Evolutionary conservation across 1,140 invertebrate genomes (phyloP), one percentile per base, ranked within the genome.

Genomic region (Pseudachorutes palmiensis): DNA sequence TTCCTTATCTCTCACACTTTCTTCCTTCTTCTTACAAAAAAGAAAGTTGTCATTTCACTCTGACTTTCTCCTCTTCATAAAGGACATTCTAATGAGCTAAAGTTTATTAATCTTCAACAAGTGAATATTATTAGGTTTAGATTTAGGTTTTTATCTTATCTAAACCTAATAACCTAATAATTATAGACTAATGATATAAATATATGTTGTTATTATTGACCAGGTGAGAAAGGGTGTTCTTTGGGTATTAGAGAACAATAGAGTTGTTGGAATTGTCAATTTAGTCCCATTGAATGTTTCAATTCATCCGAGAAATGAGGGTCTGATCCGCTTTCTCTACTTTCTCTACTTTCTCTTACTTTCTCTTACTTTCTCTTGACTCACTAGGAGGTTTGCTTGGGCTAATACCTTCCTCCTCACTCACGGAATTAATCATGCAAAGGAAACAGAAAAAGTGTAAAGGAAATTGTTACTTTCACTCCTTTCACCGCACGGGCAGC

Each of bases 301-400:
- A 55, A 55, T 55, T 55, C 14, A 55, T 14, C 14, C 51, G 51
- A 55, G 51, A 55, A 55, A 55, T 55, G 51, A 55, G 51, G 51
- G 51, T 26, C 51, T 55, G 51, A 55, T 55, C 51, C 24, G 36
- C 36, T 19, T 45, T 22, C 51, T 19, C 51, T 24, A 19, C 51
- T 5, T 19, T 26, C 51, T 55, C 51, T 26, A 55, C 24, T 55
- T 55, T 55, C 9, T 55, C 24, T 19, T 14, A 14, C 24, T 24
- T 5, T 26, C 19, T 41, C 36, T 19, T 9, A 41, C 5, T 41
- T 5, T 9, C 5, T 41, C 19, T 41, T 41, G 19, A 41, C 5
- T 9, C 5, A 41, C 5, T 5, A 41, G 36, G 36, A 19, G 36
- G 36, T 5, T 5, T 5, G 36, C 5, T 5, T 5, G 36, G 36